These are phyloP conservation scores for Drepanosiphum platanoidis DNA, from an alignment of 2,888 invertebrate species.

Conservation along the genomic window DNA sequence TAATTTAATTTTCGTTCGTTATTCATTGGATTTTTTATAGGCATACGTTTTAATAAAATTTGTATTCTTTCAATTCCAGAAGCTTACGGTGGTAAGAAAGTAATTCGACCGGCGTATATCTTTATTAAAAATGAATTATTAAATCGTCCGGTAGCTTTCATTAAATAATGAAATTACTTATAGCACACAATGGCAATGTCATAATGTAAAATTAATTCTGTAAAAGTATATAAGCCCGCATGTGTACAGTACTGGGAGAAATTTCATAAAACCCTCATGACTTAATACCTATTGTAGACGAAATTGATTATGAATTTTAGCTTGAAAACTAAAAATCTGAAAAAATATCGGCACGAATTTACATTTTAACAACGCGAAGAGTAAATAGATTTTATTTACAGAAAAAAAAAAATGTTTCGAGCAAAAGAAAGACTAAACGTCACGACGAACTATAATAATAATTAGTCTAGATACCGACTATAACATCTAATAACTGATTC, in stretches of 20 bases:
- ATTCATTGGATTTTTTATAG: neutral
- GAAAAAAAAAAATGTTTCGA: neutral
- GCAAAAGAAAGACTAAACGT: neutral
- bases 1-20: neutral
- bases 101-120: too few species aligned
- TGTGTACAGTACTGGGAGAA: too few species aligned
- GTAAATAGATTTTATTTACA: neutral
- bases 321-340: neutral
- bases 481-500: too few species aligned
- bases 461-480: too few species aligned
- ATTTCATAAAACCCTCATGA: too few species aligned
- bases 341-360: neutral
- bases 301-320: neutral
- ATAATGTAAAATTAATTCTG: neutral
- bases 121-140: neutral
- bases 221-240: neutral
- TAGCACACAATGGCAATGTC: neutral
- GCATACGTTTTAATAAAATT: neutral
- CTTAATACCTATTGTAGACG: too few species aligned
- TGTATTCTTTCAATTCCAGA: neutral
- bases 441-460: too few species aligned
- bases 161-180: neutral
- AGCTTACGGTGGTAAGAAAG: too few species aligned
- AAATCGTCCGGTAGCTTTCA: neutral
- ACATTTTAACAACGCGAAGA: too few species aligned